Base-by-base conservation (phyloP, 2,113 vertebrate species). In the Scomber japonicus region DNA sequence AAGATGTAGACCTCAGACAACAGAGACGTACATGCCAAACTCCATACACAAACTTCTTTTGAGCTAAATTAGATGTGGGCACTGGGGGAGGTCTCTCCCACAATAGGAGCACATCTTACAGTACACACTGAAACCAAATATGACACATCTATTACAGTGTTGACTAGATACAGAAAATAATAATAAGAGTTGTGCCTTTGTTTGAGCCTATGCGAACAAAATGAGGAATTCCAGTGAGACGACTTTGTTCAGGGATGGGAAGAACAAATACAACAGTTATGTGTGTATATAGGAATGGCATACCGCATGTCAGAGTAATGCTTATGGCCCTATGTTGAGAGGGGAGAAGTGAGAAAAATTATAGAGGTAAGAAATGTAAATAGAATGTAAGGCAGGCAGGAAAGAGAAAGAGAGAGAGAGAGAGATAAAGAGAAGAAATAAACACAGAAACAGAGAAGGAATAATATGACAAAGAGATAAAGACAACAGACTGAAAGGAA, bases 61-160 rank as follows among this genome's bases (percentile, higher is more conserved):
- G 71, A 89, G 73, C 40, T 31, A 83, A 82, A 91, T 75, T 45
- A 74, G 60, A 89, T 80, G 80, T 71, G 85, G 80, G 86, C 73
- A 67, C 64, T 31, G 35, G 49, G 75, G 76, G 66, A 83, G 75
- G 76, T 66, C 70, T 31, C 45, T 59, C 3, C 31, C 14, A 40
- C 51, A 78, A 44, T 7, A 77, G 75, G 14, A 75, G 57, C 35
- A 49, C 21, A 82, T 88, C 71, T 84, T 53, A 69, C 55, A 16
- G 30, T 31, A 56, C 61, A 74, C 62, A 40, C 45, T n/a, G 56
- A 88, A 75, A 89, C 48, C 46, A 76, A 88, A 82, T 71, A 81
- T 72, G 80, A 82, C 88, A 83, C 73, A 64, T 82, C 68, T 83
- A 75, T 70, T 85, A 66, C 15, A 71, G 76, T 68, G 59, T 65